Percentiles rank a stretch among this genome's conserved stretches.
Conservation (phyloP, 2,888 invertebrate genomes). For the Drosophila phalerata region DNA sequence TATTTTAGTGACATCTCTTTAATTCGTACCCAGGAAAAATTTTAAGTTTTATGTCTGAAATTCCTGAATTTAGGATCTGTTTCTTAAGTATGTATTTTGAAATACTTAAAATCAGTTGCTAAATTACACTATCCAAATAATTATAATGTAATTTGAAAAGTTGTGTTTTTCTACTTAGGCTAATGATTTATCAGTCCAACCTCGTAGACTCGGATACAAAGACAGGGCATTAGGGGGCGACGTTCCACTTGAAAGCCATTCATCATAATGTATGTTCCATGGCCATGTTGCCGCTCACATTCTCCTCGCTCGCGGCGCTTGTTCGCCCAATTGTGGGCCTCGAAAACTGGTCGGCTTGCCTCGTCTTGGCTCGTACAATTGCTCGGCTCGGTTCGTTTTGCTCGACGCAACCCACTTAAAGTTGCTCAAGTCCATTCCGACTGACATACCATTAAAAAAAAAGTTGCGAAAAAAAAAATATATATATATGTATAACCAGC, state of each 20-base stretch:
- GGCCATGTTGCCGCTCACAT: slow-evolving; percentile 45
- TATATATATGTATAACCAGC: slow-evolving; percentile 47
- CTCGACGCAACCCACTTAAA: slow-evolving; percentile 74
- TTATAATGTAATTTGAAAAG: too few species aligned
- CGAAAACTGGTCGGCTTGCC: slow-evolving; percentile 54
- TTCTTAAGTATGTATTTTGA: too few species aligned
- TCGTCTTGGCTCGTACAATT: slow-evolving; percentile 23
- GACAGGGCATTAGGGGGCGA: slow-evolving; percentile 55
- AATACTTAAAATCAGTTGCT: background rate
- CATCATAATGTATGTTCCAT: slow-evolving; percentile 71
- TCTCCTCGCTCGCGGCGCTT: slow-evolving; percentile 35
- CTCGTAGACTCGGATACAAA: slow-evolving; percentile 33
- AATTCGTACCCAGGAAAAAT: too few species aligned
- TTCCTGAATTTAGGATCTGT: too few species aligned
- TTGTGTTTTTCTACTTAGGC: background rate
- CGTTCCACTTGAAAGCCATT: slow-evolving; percentile 81
- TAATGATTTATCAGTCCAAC: background rate
- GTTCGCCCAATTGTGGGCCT: slow-evolving; percentile 35
- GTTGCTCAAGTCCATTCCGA: slow-evolving; percentile 63
- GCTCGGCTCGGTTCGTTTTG: slow-evolving; percentile 23
- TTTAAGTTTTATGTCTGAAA: too few species aligned
- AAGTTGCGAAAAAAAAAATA: slow-evolving; percentile 52
- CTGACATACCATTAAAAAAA: slow-evolving; percentile 64
- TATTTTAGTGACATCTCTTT: too few species aligned
- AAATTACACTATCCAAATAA: background rate